Conservation (phyloP, 2,888 invertebrate species). For the Silvanus unidentatus region DNA sequence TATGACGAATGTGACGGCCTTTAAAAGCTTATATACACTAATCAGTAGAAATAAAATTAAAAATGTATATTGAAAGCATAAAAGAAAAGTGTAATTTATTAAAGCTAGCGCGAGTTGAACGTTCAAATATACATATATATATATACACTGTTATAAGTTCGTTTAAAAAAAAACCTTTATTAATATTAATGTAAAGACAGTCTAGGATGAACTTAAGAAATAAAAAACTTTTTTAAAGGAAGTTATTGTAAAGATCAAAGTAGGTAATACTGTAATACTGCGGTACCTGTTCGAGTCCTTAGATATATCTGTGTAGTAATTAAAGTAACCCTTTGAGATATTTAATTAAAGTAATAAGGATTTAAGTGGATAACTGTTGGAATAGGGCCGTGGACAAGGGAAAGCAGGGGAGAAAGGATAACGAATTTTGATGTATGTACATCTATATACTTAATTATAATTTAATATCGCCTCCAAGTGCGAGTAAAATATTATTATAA, state of each 20-base stretch:
- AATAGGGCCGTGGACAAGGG: slow-evolving; percentile 5
- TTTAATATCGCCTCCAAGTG: too few species aligned
- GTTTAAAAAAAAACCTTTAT: not conserved
- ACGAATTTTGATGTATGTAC: slow-evolving; percentile 12
- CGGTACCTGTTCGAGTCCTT: slow-evolving; percentile 9
- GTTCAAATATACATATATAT: too few species aligned
- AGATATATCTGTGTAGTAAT: slow-evolving; percentile 13
- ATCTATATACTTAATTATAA: slow-evolving; percentile 8
- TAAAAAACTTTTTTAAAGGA: slow-evolving; percentile 7
- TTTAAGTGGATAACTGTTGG: slow-evolving; percentile 16
- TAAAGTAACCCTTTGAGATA: slow-evolving; percentile 24
- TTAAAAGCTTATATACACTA: too few species aligned
- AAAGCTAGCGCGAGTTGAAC: too few species aligned
- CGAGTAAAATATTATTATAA: slow-evolving; percentile 12
- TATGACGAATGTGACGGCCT: too few species aligned
- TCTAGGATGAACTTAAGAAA: too few species aligned
- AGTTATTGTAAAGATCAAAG: slow-evolving; percentile 8
- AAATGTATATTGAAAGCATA: too few species aligned
- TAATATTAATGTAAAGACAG: slow-evolving; percentile 3
- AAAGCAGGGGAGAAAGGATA: slow-evolving; percentile 3
- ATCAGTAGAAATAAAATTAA: too few species aligned
- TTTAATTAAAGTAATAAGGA: slow-evolving; percentile 26
- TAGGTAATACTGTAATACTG: too few species aligned
- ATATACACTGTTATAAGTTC: not conserved
- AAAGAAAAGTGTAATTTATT: too few species aligned